phyloP scores from a whole-genome alignment of 2,797 vertebrate species.

The Anableps anableps region DNA sequence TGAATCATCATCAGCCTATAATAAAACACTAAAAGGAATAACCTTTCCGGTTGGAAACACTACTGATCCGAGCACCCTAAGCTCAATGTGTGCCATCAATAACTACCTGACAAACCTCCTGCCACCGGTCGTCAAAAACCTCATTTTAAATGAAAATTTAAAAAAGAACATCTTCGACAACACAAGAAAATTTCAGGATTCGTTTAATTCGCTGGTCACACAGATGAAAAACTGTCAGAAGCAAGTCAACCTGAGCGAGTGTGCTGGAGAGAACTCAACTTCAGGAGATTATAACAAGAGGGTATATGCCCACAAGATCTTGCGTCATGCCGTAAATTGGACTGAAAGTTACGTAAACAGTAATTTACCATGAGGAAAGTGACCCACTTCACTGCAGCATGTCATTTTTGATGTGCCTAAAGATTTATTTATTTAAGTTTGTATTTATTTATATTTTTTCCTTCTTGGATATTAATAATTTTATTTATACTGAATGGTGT shows the following conservation, averaged over 20 bases:
- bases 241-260: fast-evolving
- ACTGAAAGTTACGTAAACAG: constrained; percentile 7
- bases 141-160: fast-evolving
- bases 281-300: neutral
- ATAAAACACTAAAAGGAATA: too few species aligned
- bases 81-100: constrained; percentile 44
- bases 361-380: fast-evolving
- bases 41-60: constrained; percentile 29
- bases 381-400: neutral
- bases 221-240: fast-evolving
- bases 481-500: neutral
- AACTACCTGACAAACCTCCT: constrained; percentile 35
- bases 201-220: fast-evolving
- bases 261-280: too few species aligned
- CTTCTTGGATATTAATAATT: neutral
- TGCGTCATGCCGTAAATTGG: constrained; percentile 46
- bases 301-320: neutral
- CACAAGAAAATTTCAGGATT: fast-evolving
- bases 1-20: too few species aligned
- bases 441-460: constrained; percentile 8
- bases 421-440: constrained; percentile 20
- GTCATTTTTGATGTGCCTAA: neutral
- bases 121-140: fast-evolving
- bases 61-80: neutral
- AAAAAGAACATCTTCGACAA: fast-evolving